Percentiles rank a stretch among this genome's conserved stretches.
Evolutionary conservation across 2,113 vertebrate species (phyloP).

Genomic region (Sebastes fasciatus): DNA sequence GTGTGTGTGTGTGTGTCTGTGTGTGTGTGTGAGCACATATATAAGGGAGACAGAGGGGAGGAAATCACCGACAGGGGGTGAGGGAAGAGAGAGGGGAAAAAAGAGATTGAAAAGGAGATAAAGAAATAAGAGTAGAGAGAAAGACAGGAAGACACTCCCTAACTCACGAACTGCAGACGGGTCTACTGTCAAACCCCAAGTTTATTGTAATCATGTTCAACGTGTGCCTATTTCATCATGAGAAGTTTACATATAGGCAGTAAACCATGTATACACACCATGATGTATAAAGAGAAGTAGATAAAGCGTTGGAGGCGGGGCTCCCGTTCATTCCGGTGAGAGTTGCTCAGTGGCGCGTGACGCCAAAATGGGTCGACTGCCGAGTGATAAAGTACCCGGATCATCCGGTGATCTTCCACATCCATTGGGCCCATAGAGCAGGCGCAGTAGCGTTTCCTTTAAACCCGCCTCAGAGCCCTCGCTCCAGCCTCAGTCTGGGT

Average conservation of each 20-base stretch:
- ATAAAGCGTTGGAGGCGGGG: too few species aligned
- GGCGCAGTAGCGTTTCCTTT: too few species aligned
- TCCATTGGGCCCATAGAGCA: too few species aligned
- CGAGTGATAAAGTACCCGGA: too few species aligned
- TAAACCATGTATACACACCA: too few species aligned
- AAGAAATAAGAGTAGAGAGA: not conserved
- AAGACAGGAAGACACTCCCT: not conserved
- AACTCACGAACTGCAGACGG: not conserved
- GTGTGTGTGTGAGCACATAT: not conserved
- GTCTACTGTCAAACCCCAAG: not conserved
- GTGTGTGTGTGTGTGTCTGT: slow-evolving; percentile 1
- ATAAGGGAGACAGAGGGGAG: not conserved
- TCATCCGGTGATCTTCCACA: too few species aligned
- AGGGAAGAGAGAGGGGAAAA: not conserved
- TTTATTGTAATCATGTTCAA: not conserved
- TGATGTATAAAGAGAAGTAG: too few species aligned
- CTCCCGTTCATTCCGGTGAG: too few species aligned
- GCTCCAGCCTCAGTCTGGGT: too few species aligned
- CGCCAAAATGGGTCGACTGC: too few species aligned
- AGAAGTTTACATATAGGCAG: not conserved
- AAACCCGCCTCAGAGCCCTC: too few species aligned
- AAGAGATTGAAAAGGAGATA: not conserved
- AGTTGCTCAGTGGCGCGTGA: too few species aligned
- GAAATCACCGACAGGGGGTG: not conserved
- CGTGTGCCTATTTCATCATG: not conserved